phyloP scores from a whole-genome alignment of 2,797 vertebrate species.

The Parauchenoglanis ngamensis region DNA sequence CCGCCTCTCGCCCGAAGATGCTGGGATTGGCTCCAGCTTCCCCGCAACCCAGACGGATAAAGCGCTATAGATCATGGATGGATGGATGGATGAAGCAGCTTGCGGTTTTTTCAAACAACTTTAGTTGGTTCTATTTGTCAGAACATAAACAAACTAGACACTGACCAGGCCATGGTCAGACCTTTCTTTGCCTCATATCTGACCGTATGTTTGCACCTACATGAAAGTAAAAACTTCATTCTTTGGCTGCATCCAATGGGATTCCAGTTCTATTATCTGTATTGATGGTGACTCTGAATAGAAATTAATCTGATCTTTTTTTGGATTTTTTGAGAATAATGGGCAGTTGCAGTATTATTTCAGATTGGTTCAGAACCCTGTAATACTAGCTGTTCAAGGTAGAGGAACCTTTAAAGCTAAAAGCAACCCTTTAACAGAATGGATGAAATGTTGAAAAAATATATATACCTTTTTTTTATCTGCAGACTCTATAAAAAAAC shows the following conservation, averaged over 20 bases:
- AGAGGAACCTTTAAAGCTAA: neutral
- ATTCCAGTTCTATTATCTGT: neutral
- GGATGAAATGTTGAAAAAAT: neutral
- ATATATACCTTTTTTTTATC: neutral
- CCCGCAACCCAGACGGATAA: too few species aligned
- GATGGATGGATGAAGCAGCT: neutral
- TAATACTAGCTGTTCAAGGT: neutral
- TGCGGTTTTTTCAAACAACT: neutral
- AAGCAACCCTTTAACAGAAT: neutral
- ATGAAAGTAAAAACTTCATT: neutral
- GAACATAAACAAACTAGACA: neutral
- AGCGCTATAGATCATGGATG: too few species aligned
- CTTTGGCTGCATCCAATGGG: neutral
- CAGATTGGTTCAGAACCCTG: too few species aligned
- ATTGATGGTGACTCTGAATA: neutral
- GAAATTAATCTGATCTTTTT: too few species aligned
- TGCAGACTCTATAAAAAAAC: neutral
- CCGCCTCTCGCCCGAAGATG: too few species aligned
- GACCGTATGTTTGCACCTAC: neutral
- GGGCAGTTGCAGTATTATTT: too few species aligned
- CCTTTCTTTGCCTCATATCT: neutral
- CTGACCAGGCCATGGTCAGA: neutral
- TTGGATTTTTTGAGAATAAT: too few species aligned
- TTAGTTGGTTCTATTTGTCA: neutral
- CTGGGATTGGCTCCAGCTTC: too few species aligned